A percentile compares a stretch with the other conserved stretches of the same genome.
These are phyloP conservation scores for Periophthalmus magnuspinnatus DNA, from an alignment of 2,797 vertebrate species.

Conservation along the genomic window DNA sequence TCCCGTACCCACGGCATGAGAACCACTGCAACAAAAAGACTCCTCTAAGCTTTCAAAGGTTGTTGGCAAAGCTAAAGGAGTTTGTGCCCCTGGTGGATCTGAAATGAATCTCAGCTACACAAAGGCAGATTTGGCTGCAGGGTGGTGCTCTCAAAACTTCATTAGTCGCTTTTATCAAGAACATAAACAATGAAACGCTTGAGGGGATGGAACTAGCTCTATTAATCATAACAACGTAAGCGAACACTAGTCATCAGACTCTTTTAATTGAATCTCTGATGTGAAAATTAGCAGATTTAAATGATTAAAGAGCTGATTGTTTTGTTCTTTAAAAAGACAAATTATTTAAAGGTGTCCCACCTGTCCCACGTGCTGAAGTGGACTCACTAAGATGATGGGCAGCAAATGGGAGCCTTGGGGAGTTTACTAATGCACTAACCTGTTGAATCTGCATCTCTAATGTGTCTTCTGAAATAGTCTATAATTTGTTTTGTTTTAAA, in stretches of 20 bases:
- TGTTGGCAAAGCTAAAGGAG: constrained; percentile 30
- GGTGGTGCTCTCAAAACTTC: constrained; percentile 22
- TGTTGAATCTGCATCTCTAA: not conserved
- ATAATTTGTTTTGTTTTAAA: not conserved
- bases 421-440: not conserved
- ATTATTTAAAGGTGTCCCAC: not conserved
- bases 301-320: not conserved
- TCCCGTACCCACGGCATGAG: not conserved
- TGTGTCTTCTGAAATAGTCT: not conserved
- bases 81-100: constrained; percentile 54
- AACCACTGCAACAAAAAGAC: constrained; percentile 4
- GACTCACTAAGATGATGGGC: not conserved
- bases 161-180: constrained; percentile 18
- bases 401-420: not conserved
- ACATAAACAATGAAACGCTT: constrained; percentile 18
- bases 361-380: not conserved
- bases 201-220: constrained; percentile 8
- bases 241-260: not conserved
- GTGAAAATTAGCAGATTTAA: constrained; percentile 5
- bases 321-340: constrained; percentile 1
- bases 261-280: not conserved
- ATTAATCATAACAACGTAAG: constrained; percentile 8
- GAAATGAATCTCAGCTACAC: constrained; percentile 40
- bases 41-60: constrained; percentile 6
- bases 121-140: constrained; percentile 29